Evolutionary conservation across 2,113 vertebrate species (phyloP).

Genomic region (Gasterosteus nipponicus): DNA sequence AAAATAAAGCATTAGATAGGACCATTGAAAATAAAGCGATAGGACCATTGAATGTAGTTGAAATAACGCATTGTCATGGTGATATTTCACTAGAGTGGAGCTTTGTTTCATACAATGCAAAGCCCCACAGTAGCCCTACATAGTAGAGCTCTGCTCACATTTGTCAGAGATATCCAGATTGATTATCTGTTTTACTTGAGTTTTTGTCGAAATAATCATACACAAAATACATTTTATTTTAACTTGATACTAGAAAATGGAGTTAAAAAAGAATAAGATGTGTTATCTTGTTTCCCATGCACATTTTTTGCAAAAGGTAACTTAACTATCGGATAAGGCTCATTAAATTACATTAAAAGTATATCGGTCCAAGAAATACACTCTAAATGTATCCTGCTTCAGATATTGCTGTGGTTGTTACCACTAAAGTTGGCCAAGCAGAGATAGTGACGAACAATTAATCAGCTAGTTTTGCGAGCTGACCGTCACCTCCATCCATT

Average conservation of each 20-base stretch:
- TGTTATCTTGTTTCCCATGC: neutral
- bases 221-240: neutral
- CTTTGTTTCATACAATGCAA: slow-evolving; percentile 42
- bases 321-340: neutral
- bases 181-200: neutral
- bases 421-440: neutral
- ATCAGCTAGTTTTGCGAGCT: slow-evolving; percentile 39
- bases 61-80: slow-evolving; percentile 26
- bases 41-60: slow-evolving; percentile 10
- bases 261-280: neutral
- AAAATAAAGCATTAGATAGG: slow-evolving; percentile 7
- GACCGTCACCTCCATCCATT: slow-evolving; percentile 30
- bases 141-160: slow-evolving; percentile 46
- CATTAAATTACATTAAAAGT: neutral
- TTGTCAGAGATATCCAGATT: slow-evolving; percentile 15
- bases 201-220: neutral
- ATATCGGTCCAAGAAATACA: slow-evolving; percentile 17
- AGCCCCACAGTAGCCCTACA: slow-evolving; percentile 42
- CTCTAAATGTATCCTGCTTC: slow-evolving; percentile 13
- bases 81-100: slow-evolving; percentile 32
- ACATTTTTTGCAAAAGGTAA: neutral
- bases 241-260: neutral
- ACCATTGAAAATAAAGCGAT: neutral
- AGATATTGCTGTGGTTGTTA: slow-evolving; percentile 28
- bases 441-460: slow-evolving; percentile 4